Percentiles rank a stretch among this genome's conserved stretches.
These are phyloP conservation scores for Myanophis thanlyinensis DNA, from an alignment of 2,113 vertebrate genomes.

Conservation along the genomic window DNA sequence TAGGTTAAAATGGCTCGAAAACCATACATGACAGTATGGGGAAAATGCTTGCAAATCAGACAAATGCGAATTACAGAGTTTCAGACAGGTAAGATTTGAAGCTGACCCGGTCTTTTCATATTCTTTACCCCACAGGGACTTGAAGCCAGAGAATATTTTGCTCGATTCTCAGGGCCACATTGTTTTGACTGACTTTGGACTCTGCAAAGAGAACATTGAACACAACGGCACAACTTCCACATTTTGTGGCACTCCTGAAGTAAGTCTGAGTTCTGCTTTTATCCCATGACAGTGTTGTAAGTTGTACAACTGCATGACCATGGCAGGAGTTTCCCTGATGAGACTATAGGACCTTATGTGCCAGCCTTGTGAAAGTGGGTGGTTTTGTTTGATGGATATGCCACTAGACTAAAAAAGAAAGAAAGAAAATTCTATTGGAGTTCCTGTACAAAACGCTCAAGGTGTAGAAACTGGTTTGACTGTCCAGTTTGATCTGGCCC, in stretches of 20 bases:
- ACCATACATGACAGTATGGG: background rate
- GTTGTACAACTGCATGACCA: background rate
- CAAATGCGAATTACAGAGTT: background rate
- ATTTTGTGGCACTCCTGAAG: slow-evolving; percentile 98
- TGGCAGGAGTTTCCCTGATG: background rate
- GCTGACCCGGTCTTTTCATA: background rate
- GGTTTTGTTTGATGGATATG: accelerated
- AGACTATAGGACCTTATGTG: background rate
- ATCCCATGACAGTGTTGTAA: background rate
- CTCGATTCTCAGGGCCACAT: slow-evolving; percentile 97
- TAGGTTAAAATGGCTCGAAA: background rate
- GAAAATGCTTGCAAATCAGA: background rate
- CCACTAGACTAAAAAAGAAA: background rate
- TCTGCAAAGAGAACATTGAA: slow-evolving; percentile 99
- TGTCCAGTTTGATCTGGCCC: background rate
- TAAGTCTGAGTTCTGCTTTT: slow-evolving; percentile 53
- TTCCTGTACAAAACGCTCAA: background rate
- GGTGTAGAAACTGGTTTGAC: background rate
- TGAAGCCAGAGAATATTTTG: slow-evolving; percentile 98
- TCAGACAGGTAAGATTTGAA: background rate
- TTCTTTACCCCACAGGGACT: slow-evolving; percentile 72
- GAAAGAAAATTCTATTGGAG: accelerated
- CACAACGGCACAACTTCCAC: slow-evolving; percentile 96
- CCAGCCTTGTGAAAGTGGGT: background rate
- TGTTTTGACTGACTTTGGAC: slow-evolving; percentile 95